Conservation (phyloP, 2,888 invertebrate genomes). For the Ectemnius cavifrons region DNA sequence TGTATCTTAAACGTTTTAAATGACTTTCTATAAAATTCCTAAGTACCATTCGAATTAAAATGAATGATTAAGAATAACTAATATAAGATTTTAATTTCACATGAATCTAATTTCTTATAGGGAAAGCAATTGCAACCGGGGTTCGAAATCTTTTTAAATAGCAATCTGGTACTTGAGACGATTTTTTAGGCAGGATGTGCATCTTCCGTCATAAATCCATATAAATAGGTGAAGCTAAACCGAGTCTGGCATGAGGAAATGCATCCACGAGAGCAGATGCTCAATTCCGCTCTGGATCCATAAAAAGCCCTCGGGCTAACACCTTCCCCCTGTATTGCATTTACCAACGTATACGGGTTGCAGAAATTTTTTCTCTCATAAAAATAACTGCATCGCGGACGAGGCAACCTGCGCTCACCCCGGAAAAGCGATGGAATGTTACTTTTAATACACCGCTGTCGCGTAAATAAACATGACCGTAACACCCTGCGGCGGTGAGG, state of each 20-base stretch:
- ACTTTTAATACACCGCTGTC: background rate
- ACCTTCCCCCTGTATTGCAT: background rate
- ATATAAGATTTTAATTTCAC: no score
- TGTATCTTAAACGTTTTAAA: no score
- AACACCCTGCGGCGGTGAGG: background rate
- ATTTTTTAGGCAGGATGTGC: constrained; percentile 9
- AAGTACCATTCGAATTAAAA: no score
- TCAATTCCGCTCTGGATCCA: background rate
- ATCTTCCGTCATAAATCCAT: constrained; percentile 33
- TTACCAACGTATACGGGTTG: background rate
- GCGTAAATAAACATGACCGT: background rate
- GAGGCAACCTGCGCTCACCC: background rate
- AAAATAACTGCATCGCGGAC: background rate
- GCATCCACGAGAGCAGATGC: constrained; percentile 5
- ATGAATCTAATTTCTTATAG: no score
- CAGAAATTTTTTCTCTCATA: background rate
- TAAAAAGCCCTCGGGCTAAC: background rate
- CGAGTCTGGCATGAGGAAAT: constrained; percentile 22
- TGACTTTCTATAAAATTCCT: no score
- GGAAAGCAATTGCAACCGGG: no score
- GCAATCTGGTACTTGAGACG: no score
- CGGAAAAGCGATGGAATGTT: background rate
- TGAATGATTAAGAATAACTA: no score
- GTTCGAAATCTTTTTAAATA: no score
- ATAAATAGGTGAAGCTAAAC: constrained; percentile 36